Evolutionary conservation across 37 sponge, comb jelly and placozoan species (phyloP), one percentile per base, ranked within the genome.

Genomic region (Cliona cf. orientalis): DNA sequence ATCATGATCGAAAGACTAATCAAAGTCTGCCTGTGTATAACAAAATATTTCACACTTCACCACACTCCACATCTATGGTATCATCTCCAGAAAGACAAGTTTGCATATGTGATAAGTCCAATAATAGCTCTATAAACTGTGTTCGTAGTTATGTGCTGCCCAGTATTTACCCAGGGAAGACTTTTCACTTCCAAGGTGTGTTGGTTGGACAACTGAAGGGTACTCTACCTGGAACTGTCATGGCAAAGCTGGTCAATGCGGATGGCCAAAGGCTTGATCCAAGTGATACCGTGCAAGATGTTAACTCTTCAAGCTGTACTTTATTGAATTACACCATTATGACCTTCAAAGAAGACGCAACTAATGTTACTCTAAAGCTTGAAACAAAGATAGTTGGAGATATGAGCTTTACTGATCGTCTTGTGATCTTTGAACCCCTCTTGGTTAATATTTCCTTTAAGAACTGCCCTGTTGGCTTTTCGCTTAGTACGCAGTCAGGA

Each of bases 131-230:
- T n/a, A n/a, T n/a, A n/a, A n/a, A n/a, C n/a, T n/a, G n/a, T n/a
- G n/a, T n/a, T n/a, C n/a, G n/a, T n/a, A n/a, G n/a, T n/a, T n/a
- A n/a, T n/a, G n/a, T n/a, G n/a, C n/a, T n/a, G n/a, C n/a, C n/a
- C n/a, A 39, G 11, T 35, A 64, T 61, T 14, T 80, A 69, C 40
- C 80, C 71, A 3, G 71, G 70, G 39, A 39, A 80, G 39, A 12
- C 29, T 11, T 33, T 62, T 36, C n/a, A 76, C 6, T 38, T 63
- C 29, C 23, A 23, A 42, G 56, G 38, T 1, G 9, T 49, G 25
- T 29, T 49, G 5, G 58, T 80, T 2, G 59, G 70, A 11, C 80
- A 67, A 41, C 28, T 34, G 37, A 69, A 70, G n/a, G 70, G 59
- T 45, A 21, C 69, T 59, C 21, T 69, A 40, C 80, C 69, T 5